Base-by-base conservation (phyloP, 2,797 vertebrate species). In the Enteromius thamalakanensis region DNA sequence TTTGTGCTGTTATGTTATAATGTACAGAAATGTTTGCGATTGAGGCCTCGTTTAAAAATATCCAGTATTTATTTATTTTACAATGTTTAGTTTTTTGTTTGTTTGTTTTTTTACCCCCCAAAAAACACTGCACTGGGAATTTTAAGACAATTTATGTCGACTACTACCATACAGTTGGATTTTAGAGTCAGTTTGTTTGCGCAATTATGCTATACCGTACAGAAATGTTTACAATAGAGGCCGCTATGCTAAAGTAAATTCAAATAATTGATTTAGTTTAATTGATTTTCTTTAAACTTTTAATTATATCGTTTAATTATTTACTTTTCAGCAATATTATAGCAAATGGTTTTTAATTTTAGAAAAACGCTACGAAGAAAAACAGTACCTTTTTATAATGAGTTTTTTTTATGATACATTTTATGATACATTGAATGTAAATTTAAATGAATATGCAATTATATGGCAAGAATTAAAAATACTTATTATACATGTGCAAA, bases 201-300 rank as follows among this genome's bases (percentile, higher is more conserved):
- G 11, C 4, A 23, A 60, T 42, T 17, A 40, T 58, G 11, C 12
- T 34, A 3, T 10, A 21, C 51, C 29, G 0, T 34, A 10, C 51
- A 23, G 26, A 69, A 69, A 80, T 69, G n/a, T 69, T 55, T 69
- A 55, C 14, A n/a, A 55, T 80, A 42, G 8, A 69, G 78, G 65
- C 34, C 65, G 53, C 6, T n/a, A 32, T 49, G 42, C 60, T 78
- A 34, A 78, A 34, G 65, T 15, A 1, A 21, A 29, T 12, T 42
- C 1, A 12, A 19, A 17, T 42, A 6, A 8, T 62, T 21, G 17
- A 51, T 29, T 77, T 32, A 26, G 26, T 26, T 26, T 26, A 26
- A 26, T 26, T 26, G 26, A 26, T 26, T 26, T 26, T 26, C 29
- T 34, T 5, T 53, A 32, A 51, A 37, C 37, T 3, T 45, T 45